phyloP scores from a whole-genome alignment of 2,113 vertebrate genomes.

The Nyctereutes procyonoides region DNA sequence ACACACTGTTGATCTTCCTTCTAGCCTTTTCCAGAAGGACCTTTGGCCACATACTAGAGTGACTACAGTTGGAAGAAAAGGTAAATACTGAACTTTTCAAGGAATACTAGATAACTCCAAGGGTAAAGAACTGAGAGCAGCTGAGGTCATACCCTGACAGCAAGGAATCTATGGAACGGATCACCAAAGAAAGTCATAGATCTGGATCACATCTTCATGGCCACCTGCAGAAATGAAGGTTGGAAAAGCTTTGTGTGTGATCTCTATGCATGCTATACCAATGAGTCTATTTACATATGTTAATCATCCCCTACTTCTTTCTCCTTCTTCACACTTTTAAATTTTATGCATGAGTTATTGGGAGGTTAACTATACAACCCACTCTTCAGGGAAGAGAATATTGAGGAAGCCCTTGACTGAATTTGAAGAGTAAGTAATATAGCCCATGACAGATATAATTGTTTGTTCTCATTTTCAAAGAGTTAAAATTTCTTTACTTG shows the following conservation, averaged over 20 bases:
- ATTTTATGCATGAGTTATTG: neutral
- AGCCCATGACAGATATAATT: fast-evolving
- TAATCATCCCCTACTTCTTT: neutral
- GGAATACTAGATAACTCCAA: neutral
- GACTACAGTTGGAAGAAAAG: neutral
- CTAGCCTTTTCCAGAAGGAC: neutral
- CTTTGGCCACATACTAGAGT: neutral
- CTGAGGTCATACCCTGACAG: neutral
- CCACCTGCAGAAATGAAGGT: fast-evolving
- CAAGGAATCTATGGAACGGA: neutral
- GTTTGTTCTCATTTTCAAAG: neutral
- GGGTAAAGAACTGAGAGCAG: neutral
- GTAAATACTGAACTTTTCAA: neutral
- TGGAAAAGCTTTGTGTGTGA: fast-evolving
- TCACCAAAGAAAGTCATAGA: neutral
- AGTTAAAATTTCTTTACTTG: neutral
- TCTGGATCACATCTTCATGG: fast-evolving
- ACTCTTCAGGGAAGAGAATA: neutral
- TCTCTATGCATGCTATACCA: fast-evolving
- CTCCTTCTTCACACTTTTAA: neutral
- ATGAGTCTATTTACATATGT: neutral
- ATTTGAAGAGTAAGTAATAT: neutral
- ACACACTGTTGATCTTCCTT: neutral
- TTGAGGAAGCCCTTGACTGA: neutral
- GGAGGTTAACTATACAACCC: neutral